phyloP scores from a whole-genome alignment of 2,113 vertebrate genomes.

The Noturus placidus region DNA sequence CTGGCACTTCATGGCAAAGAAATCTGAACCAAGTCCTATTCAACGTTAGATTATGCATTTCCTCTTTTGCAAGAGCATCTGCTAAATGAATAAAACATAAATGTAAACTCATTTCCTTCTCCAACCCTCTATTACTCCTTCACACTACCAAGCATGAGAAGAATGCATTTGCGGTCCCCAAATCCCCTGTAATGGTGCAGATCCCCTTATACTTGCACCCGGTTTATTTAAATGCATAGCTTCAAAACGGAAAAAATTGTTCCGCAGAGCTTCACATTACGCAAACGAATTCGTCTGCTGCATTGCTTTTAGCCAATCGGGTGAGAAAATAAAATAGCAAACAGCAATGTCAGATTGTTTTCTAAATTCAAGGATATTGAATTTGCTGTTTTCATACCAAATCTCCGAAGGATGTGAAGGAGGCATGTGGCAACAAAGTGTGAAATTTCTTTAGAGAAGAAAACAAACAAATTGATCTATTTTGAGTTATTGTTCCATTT shows the following conservation, averaged over 20 bases:
- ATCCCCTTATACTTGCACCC: not conserved
- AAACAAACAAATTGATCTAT: not conserved
- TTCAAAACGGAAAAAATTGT: not conserved
- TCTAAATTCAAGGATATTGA: not conserved
- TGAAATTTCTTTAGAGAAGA: not conserved
- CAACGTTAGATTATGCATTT: not conserved
- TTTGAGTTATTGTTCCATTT: constrained; percentile 1
- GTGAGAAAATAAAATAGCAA: not conserved
- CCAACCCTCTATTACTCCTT: no score
- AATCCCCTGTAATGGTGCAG: not conserved
- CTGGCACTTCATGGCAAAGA: no score
- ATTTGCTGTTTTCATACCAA: not conserved
- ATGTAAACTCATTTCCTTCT: not conserved
- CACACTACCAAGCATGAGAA: not conserved
- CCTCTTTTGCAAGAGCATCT: no score
- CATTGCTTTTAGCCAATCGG: not conserved
- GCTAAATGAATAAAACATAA: no score
- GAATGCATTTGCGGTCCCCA: no score
- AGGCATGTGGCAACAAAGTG: not conserved
- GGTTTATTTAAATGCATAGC: not conserved
- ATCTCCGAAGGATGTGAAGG: not conserved
- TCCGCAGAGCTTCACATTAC: not conserved
- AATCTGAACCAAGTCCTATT: not conserved
- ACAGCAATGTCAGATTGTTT: not conserved
- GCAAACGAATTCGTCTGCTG: not conserved